These are phyloP conservation scores for Drosophila leonis DNA, from an alignment of 2,888 invertebrate genomes.

Conservation along the genomic window DNA sequence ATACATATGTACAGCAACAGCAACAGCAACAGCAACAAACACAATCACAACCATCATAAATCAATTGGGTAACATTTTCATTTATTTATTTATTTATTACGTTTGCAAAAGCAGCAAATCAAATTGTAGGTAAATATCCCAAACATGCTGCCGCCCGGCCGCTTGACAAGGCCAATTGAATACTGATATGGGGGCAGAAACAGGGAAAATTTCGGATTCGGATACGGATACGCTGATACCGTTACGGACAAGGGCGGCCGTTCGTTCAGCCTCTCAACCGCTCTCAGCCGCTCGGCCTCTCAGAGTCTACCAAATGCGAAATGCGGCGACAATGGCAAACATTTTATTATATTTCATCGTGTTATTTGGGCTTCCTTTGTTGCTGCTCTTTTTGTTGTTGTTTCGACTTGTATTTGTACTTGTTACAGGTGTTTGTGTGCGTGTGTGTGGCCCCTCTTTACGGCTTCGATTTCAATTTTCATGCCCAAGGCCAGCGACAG, in stretches of 20 bases:
- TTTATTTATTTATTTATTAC: slow-evolving; percentile 71
- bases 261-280: background rate
- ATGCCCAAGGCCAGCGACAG: slow-evolving; percentile 40
- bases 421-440: slow-evolving; percentile 38
- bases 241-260: slow-evolving; percentile 33
- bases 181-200: slow-evolving; percentile 46
- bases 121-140: slow-evolving; percentile 44
- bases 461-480: slow-evolving; percentile 76
- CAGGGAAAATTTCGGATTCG: slow-evolving; percentile 35
- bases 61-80: slow-evolving; percentile 72
- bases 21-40: background rate
- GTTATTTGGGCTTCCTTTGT: slow-evolving; percentile 21
- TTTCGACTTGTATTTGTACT: slow-evolving; percentile 22
- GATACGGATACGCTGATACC: slow-evolving; percentile 48
- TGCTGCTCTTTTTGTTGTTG: slow-evolving; percentile 14
- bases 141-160: background rate
- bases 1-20: background rate
- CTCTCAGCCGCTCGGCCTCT: slow-evolving; percentile 6
- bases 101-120: slow-evolving; percentile 53
- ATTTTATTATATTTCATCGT: slow-evolving; percentile 65
- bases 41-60: slow-evolving; percentile 48
- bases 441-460: slow-evolving; percentile 35
- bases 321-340: slow-evolving; percentile 67
- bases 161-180: slow-evolving; percentile 44
- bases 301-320: slow-evolving; percentile 13